Evolutionary conservation across 64 coral and sea anemone species (phyloP).

Genomic region (Pocillopora verrucosa): DNA sequence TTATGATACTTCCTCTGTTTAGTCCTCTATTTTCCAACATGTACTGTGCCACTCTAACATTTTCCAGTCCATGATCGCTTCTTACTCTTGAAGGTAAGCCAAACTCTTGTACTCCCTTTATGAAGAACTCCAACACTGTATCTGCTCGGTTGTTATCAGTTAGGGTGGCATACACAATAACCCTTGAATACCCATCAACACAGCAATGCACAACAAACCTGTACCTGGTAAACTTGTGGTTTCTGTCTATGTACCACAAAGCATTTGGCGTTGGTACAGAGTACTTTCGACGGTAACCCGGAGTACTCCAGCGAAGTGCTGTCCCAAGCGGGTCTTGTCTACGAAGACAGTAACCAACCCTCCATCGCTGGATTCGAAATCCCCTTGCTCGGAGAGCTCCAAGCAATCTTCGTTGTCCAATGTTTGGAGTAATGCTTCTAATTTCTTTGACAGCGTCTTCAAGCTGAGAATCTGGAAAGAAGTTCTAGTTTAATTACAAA

Average conservation of each 20-base stretch:
- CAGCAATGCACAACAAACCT: conserved; percentile 50
- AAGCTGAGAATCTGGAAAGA: not conserved
- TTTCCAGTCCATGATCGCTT: no score
- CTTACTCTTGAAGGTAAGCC: no score
- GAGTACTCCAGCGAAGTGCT: conserved; percentile 66
- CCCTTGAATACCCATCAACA: conserved; percentile 52
- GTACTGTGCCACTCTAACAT: no score
- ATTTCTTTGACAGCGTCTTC: conserved; percentile 14
- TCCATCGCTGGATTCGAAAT: conserved; percentile 59
- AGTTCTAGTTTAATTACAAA: not conserved
- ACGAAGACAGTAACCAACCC: conserved; percentile 52
- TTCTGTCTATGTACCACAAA: conserved; percentile 73
- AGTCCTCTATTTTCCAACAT: no score
- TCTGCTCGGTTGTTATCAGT: conserved; percentile 61
- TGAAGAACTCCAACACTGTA: no score
- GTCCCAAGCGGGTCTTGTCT: conserved; percentile 68
- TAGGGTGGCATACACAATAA: conserved; percentile 51
- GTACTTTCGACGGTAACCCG: conserved; percentile 67
- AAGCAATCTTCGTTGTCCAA: conserved; percentile 71
- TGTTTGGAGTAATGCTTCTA: conserved; percentile 60
- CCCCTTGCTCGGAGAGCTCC: conserved; percentile 65
- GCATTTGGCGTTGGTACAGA: conserved; percentile 74
- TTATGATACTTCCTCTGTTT: no score
- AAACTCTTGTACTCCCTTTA: no score
- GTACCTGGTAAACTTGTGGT: conserved; percentile 56